Base-by-base conservation (phyloP, 2,888 invertebrate genomes). In the Hypolimnas misippus region DNA sequence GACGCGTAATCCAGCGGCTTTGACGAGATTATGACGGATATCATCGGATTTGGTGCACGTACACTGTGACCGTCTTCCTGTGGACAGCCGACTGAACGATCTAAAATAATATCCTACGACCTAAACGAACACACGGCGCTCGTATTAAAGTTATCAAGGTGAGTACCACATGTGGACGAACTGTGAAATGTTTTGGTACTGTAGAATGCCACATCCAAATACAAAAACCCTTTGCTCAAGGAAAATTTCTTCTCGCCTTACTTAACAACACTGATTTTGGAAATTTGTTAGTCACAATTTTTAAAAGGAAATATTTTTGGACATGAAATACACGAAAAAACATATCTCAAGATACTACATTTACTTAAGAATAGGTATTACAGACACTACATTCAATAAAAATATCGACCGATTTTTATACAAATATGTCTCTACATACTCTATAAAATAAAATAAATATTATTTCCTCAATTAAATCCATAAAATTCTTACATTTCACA, bases 21-120 rank as follows among this genome's bases (percentile, higher is more conserved):
- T 83, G 78, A 82, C 76, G 82, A 89, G 90, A 89, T 91, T 90
- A 91, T 89, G 85, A 89, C 83, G 90, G 90, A 89, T 89, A 85
- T 81, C 84, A 77, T 70, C 83, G 89, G 89, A 87, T 89, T 87
- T 84, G 78, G 83, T 85, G 87, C 75, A 79, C 83, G 73, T 79
- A 78, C 76, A 76, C 84, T 82, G 87, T 87, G 87, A 88, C n/a
- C 25, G 49, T 70, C 75, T 75, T 75, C 74, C 83, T 82, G 82
- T 77, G 57, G 42, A 57, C 49, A 12, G 16, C 17, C 49, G 52
- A 50, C 57, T 59, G 35, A 57, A 40, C 35, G 16, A 38, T 21
- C 53, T 60, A 38, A 33, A 38, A n/a, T 12, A 35, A 10, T 29
- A 54, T 12, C 46, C 46, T 46, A 21, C 46, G 12, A 35, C 17